phyloP scores from a whole-genome alignment of 2,797 vertebrate genomes.

The Tapera naevia region DNA sequence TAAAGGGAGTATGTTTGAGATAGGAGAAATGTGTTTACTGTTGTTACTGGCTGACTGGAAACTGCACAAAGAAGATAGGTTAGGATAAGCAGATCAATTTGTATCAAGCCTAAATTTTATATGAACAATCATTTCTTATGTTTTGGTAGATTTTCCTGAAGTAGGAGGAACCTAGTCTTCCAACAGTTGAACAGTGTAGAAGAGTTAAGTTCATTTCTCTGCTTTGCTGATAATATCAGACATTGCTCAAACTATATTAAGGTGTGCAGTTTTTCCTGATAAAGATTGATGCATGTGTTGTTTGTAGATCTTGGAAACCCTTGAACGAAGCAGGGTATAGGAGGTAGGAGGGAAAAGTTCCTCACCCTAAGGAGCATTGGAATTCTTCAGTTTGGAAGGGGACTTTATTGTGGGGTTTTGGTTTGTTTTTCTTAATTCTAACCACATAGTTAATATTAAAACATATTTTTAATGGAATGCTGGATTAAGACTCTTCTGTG shows the following conservation, averaged over 20 bases:
- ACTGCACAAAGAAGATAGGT: background rate
- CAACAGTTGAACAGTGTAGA: background rate
- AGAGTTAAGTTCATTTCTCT: background rate
- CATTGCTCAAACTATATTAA: background rate
- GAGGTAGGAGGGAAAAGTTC: background rate
- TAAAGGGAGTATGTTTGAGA: background rate
- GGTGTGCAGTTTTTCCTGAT: background rate
- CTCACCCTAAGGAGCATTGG: no score
- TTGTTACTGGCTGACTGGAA: background rate
- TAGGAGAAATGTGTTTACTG: background rate
- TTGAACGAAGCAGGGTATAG: background rate
- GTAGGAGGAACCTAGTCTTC: background rate
- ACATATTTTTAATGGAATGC: background rate
- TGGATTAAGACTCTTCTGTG: background rate
- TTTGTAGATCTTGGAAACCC: background rate
- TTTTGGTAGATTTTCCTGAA: background rate
- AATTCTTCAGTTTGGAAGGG: no score
- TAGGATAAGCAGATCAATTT: background rate
- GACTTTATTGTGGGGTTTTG: background rate
- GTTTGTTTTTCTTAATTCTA: background rate
- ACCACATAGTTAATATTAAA: background rate
- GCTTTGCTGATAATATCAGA: background rate
- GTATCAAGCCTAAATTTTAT: background rate
- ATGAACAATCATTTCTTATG: background rate
- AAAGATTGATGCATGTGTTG: background rate